Base-by-base conservation (phyloP, 1,140 invertebrate genomes). In the Oedothorax gibbosus region DNA sequence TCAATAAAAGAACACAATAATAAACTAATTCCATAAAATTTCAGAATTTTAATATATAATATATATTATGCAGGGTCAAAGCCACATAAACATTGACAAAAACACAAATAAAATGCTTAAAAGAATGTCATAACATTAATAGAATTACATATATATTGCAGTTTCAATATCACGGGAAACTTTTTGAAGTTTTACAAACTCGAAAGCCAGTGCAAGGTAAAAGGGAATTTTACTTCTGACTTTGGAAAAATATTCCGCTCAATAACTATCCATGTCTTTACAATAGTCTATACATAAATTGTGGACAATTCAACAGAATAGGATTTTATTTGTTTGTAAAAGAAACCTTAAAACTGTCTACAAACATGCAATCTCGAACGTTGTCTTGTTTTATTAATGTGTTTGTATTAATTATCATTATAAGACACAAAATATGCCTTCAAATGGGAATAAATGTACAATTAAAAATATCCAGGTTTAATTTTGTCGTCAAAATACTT, bases 21-120 rank as follows among this genome's bases (percentile, higher is more conserved):
- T 20, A 64, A 5, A 57, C 50, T 0, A 71, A 8, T 71, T 20
- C 81, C 75, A 84, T 84, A 84, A 84, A 84, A 84, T 84, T 84
- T 84, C 81, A 84, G 81, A 84, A 84, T 75, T 84, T 84, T 84
- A 84, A 84, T 84, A 84, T 84, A 84, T 75, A 84, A 84, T 84
- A 84, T 84, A 84, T 84, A 84, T 84, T 84, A 84, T 84, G 81
- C 71, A 84, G 35, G 35, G 60, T 75, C 81, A 84, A 35, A 84
- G 81, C 81, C 81, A 84, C 71, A 84, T 75, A 84, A 84, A 84
- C 76, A 84, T 75, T 76, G 69, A 76, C 69, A 84, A 75, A 73
- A 84, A 84, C 71, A 84, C 60, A 72, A 84, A 84, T 72, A 75
- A 79, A 65, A 53, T n/a, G 12, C 21, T 75, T 53, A 82, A 82